Conservation (phyloP, 2,113 vertebrate genomes). For the Rhineura floridana region DNA sequence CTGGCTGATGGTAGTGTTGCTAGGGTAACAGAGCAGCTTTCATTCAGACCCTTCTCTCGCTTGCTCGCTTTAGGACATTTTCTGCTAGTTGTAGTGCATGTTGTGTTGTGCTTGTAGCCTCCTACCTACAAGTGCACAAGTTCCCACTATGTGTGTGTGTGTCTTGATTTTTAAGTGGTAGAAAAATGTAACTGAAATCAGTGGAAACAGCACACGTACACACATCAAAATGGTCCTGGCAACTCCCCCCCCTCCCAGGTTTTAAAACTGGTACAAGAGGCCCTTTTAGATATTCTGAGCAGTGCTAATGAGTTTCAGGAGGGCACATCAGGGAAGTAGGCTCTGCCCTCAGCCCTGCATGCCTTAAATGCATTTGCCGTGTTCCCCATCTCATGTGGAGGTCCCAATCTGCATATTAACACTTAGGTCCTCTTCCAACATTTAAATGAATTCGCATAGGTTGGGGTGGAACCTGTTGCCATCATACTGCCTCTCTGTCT, state of each 20-base stretch:
- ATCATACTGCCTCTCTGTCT: background rate
- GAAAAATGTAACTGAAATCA: background rate
- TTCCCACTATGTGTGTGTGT: background rate
- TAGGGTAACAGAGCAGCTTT: conserved; percentile 49
- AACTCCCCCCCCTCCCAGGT: background rate
- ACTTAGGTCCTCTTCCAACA: background rate
- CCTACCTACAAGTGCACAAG: background rate
- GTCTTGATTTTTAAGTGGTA: background rate
- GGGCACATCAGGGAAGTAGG: background rate
- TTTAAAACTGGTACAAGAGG: background rate
- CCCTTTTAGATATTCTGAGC: background rate
- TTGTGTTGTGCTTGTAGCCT: background rate
- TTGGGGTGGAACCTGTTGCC: background rate
- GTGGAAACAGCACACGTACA: background rate
- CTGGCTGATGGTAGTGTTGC: conserved; percentile 11
- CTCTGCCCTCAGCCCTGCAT: background rate
- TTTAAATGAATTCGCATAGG: background rate
- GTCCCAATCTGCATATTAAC: background rate
- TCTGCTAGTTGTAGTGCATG: background rate
- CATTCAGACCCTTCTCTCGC: background rate
- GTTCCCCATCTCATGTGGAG: background rate
- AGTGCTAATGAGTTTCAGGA: background rate
- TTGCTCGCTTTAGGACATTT: background rate
- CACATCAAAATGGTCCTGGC: background rate
- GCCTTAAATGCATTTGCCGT: background rate